These are phyloP conservation scores for Himalopsyche phryganea DNA, from an alignment of 1,140 invertebrate species.

Conservation along the genomic window DNA sequence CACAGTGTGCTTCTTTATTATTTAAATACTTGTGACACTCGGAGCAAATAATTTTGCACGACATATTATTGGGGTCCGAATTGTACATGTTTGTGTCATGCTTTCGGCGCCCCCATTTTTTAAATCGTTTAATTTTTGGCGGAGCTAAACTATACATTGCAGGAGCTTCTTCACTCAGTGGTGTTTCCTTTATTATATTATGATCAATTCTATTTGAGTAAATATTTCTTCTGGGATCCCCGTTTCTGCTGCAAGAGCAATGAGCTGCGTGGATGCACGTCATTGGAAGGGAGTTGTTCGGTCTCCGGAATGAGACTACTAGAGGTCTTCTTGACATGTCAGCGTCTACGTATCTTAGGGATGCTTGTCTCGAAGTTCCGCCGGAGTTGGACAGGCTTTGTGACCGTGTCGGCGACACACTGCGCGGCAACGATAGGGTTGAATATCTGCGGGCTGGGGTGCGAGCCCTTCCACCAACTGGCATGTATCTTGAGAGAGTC, in stretches of 20 bases:
- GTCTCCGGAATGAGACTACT: constrained; percentile 25
- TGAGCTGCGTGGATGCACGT: constrained; percentile 30
- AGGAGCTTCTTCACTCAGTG: constrained; percentile 7
- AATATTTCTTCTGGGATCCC: constrained; percentile 13
- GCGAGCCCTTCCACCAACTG: constrained; percentile 15
- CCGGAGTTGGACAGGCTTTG: constrained; percentile 29
- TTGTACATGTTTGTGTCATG: constrained; percentile 1
- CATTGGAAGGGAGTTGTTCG: constrained; percentile 10
- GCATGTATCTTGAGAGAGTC: constrained; percentile 27
- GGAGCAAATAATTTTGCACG: constrained; percentile 25
- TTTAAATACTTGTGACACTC: constrained; percentile 28
- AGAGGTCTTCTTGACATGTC: constrained; percentile 27
- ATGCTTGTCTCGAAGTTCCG: constrained; percentile 28
- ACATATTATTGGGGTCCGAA: constrained; percentile 8
- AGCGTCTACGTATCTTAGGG: constrained; percentile 17
- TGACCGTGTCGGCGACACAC: constrained; percentile 28
- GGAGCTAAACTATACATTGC: not conserved
- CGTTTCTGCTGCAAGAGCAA: constrained; percentile 24
- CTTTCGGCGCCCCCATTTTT: constrained; percentile 25
- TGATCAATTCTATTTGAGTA: constrained; percentile 15
- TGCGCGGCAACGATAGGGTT: constrained; percentile 26
- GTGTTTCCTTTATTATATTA: constrained; percentile 12
- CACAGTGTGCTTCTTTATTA: constrained; percentile 19
- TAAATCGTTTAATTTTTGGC: constrained; percentile 19
- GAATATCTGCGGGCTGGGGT: constrained; percentile 25